A percentile compares a stretch with the other conserved stretches of the same genome.
Conservation (phyloP, 2,797 vertebrate genomes). For the Myotis planiceps region DNA sequence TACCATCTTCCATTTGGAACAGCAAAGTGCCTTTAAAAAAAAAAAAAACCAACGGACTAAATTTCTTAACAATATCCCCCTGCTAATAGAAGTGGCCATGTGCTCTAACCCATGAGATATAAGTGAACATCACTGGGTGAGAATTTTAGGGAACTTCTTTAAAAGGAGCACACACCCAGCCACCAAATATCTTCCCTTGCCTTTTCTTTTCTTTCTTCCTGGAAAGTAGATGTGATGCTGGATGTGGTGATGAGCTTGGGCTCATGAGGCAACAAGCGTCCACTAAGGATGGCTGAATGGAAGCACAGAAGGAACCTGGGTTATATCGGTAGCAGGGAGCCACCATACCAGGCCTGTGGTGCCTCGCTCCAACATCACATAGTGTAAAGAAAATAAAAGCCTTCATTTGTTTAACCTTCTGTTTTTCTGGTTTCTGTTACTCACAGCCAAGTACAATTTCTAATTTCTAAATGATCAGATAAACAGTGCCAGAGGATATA, state of each 20-base stretch:
- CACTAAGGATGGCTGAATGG: background rate
- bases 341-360: background rate
- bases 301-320: background rate
- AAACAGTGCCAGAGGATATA: constrained; percentile 32
- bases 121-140: background rate
- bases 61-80: background rate
- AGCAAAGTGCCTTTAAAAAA: background rate
- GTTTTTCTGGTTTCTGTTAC: constrained; percentile 13
- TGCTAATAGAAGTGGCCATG: background rate
- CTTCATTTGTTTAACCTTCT: constrained; percentile 15
- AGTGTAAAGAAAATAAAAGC: background rate
- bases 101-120: constrained; percentile 8
- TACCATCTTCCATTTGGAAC: background rate
- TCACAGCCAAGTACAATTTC: constrained; percentile 39
- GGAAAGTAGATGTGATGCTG: background rate
- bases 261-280: background rate
- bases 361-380: background rate
- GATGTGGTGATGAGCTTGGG: background rate
- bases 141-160: background rate
- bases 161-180: background rate
- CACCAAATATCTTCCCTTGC: background rate
- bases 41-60: background rate
- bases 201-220: background rate
- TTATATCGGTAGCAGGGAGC: background rate
- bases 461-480: constrained; percentile 36